A percentile compares a stretch with the other conserved stretches of the same genome.
These are phyloP conservation scores for Ameiurus melas DNA, from an alignment of 2,113 vertebrate species.

Conservation along the genomic window DNA sequence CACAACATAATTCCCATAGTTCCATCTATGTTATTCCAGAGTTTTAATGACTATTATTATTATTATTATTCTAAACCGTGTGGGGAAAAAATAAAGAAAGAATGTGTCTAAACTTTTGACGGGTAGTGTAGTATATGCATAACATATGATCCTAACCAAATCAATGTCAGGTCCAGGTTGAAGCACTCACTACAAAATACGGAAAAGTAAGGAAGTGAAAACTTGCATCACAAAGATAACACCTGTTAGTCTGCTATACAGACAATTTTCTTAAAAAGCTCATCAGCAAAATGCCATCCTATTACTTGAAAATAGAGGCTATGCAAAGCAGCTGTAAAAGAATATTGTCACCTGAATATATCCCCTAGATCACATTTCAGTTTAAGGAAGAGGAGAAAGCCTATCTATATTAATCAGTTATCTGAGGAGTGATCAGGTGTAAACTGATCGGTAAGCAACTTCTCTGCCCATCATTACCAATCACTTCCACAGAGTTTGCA, in stretches of 20 bases:
- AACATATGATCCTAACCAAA: not conserved
- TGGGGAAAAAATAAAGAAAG: too few species aligned
- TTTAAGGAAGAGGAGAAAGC: conserved; percentile 63
- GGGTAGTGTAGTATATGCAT: not conserved
- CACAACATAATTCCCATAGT: too few species aligned
- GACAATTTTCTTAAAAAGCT: not conserved
- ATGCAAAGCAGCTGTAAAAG: conserved; percentile 43
- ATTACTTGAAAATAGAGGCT: conserved; percentile 9
- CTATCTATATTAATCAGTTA: conserved; percentile 75
- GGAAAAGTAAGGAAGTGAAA: not conserved
- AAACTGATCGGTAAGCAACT: conserved; percentile 65
- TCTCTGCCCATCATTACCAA: conserved; percentile 65
- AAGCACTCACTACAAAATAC: not conserved
- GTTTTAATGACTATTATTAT: too few species aligned
- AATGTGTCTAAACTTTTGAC: too few species aligned
- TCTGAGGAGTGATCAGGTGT: conserved; percentile 70
- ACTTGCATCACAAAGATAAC: not conserved
- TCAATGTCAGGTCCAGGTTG: not conserved
- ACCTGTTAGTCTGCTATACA: not conserved
- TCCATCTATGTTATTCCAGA: too few species aligned
- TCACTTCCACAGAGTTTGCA: conserved; percentile 69
- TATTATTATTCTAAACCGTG: too few species aligned
- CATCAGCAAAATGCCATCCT: not conserved
- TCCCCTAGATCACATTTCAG: conserved; percentile 63
- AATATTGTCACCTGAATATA: conserved; percentile 48